A percentile compares a stretch with the other conserved stretches of the same genome.
phyloP scores from a whole-genome alignment of 2,888 invertebrate species.

The Agrochola lychnidis region DNA sequence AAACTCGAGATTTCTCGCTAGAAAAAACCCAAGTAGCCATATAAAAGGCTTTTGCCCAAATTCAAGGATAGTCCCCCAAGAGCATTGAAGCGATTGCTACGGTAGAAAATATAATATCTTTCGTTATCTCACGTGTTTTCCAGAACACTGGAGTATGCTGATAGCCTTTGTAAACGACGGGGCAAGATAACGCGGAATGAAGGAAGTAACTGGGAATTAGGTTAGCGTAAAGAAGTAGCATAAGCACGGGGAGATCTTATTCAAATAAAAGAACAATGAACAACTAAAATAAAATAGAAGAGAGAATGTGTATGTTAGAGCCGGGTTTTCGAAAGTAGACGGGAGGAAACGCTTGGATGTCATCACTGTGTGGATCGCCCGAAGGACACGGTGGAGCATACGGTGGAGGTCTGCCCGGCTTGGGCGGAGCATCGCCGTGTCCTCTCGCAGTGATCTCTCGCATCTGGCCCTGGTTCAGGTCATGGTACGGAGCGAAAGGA shows the following conservation, averaged over 20 bases:
- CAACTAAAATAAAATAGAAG: too few species aligned
- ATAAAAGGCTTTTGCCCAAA: constrained; percentile 30
- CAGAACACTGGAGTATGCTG: constrained; percentile 21
- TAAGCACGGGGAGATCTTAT: background rate
- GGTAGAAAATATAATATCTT: constrained; percentile 47
- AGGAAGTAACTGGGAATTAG: constrained; percentile 10
- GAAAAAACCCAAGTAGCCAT: constrained; percentile 34
- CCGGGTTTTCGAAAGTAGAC: too few species aligned
- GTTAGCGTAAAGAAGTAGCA: background rate
- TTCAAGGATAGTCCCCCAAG: constrained; percentile 29
- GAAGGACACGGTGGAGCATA: too few species aligned
- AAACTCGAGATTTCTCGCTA: constrained; percentile 18
- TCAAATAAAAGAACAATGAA: background rate
- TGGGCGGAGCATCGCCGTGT: too few species aligned
- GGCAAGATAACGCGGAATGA: background rate
- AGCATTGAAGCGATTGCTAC: constrained; percentile 21
- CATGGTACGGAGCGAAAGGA: too few species aligned
- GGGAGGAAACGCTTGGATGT: too few species aligned
- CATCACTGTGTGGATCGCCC: too few species aligned
- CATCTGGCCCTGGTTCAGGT: too few species aligned
- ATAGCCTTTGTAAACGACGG: constrained; percentile 20
- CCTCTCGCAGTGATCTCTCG: too few species aligned
- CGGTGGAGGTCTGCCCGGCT: too few species aligned
- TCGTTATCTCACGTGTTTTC: constrained; percentile 35
- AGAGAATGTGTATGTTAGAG: too few species aligned